phyloP scores from a whole-genome alignment of 2,797 vertebrate species.

The Sebastes paucispinis region DNA sequence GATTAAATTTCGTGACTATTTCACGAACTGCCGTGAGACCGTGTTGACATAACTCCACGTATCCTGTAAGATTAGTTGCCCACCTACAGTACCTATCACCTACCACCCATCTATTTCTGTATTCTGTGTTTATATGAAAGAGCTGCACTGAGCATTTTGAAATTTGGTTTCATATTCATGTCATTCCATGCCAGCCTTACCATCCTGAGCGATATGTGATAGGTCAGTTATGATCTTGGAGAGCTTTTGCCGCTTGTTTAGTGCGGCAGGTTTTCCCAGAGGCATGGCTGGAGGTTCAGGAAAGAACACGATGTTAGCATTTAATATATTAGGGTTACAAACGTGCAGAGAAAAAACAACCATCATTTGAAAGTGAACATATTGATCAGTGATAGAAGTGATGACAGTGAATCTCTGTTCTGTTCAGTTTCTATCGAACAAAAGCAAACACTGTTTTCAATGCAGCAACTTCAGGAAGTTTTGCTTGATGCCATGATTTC shows the following conservation, averaged over 20 bases:
- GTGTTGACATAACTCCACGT: not conserved
- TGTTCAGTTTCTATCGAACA: not conserved
- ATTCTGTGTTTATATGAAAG: conserved; percentile 11
- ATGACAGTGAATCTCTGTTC: not conserved
- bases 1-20: too few relatives aligned
- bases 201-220: conserved; percentile 84
- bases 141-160: not conserved
- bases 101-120: conserved; percentile 12
- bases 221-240: conserved; percentile 92
- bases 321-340: not conserved
- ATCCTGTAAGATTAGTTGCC: not conserved
- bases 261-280: conserved; percentile 91
- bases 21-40: too few relatives aligned
- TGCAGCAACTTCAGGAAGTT: not conserved
- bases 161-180: conserved; percentile 21
- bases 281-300: conserved; percentile 85
- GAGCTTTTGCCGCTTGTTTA: conserved; percentile 94
- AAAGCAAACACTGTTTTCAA: not conserved
- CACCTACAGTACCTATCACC: not conserved
- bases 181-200: conserved; percentile 67
- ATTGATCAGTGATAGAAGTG: not conserved
- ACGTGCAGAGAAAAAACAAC: not conserved
- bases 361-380: not conserved
- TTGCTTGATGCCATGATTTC: not conserved
- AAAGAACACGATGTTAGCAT: conserved; percentile 7